Percentiles rank a stretch among this genome's conserved stretches.
Evolutionary conservation across 2,113 vertebrate species (phyloP).

Genomic region (Halcyon senegalensis): DNA sequence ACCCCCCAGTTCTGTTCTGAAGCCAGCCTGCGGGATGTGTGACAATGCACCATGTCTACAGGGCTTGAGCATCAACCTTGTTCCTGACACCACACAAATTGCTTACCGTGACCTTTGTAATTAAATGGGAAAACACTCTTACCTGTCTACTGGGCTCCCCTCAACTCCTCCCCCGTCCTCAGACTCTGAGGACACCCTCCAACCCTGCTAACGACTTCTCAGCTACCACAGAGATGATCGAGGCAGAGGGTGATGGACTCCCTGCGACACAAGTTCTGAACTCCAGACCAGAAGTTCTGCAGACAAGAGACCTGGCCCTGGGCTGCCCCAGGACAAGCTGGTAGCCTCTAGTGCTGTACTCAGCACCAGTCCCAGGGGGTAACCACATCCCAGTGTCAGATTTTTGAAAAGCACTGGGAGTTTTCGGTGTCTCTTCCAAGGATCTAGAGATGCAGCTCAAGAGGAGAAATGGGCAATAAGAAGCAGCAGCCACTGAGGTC

Average conservation of each 20-base stretch:
- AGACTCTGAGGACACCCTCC: accelerated
- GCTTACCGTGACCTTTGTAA: background rate
- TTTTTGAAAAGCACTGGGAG: background rate
- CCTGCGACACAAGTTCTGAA: no score
- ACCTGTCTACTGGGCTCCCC: background rate
- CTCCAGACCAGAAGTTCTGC: background rate
- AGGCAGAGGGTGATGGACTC: background rate
- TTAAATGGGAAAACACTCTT: background rate
- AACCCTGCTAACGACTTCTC: background rate
- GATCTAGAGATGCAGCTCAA: background rate
- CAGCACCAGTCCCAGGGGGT: accelerated
- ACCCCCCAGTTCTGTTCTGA: background rate
- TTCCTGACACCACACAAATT: background rate
- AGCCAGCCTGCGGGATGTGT: background rate
- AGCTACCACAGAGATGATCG: accelerated
- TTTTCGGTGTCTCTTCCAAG: background rate
- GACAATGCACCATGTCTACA: background rate
- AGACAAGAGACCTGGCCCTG: background rate
- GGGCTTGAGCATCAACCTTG: background rate
- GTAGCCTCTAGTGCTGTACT: accelerated
- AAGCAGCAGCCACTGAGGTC: background rate
- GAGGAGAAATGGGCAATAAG: accelerated
- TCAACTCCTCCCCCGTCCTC: background rate
- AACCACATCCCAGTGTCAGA: accelerated
- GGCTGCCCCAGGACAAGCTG: background rate